These are phyloP conservation scores for Papilio protenor DNA, from an alignment of 2,888 invertebrate species.

Conservation along the genomic window DNA sequence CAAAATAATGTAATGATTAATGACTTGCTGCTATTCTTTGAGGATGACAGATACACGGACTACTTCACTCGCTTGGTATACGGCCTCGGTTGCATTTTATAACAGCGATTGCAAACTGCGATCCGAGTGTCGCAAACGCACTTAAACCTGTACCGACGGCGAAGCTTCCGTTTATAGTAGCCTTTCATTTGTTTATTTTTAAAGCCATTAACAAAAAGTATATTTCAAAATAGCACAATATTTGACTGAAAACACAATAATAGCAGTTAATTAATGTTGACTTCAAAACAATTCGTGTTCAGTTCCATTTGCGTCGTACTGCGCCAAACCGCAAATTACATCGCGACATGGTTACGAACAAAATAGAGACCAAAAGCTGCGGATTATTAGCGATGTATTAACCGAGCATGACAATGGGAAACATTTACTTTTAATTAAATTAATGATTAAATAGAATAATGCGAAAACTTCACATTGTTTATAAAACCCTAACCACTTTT, in stretches of 20 bases:
- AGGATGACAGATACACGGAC: neutral
- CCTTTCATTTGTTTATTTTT: neutral
- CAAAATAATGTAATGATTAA: constrained; percentile 34
- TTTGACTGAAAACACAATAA: constrained; percentile 6
- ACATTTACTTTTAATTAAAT: neutral
- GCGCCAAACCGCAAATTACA: constrained; percentile 25
- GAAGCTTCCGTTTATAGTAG: neutral
- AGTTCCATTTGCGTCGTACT: constrained; percentile 13
- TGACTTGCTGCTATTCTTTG: neutral
- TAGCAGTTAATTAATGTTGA: constrained; percentile 21
- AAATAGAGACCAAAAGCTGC: constrained; percentile 18
- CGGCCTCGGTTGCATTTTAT: neutral
- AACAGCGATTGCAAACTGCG: too few species aligned
- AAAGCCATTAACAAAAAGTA: neutral
- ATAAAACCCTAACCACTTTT: neutral
- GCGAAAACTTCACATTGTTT: neutral
- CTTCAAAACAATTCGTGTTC: constrained; percentile 24
- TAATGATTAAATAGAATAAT: neutral
- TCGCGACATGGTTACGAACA: constrained; percentile 18
- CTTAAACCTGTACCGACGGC: too few species aligned
- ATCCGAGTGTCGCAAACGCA: too few species aligned
- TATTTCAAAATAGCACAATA: neutral
- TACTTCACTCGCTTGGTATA: neutral
- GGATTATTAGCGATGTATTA: constrained; percentile 4
- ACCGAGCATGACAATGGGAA: neutral